A percentile compares a stretch with the other conserved stretches of the same genome.
phyloP scores from a whole-genome alignment of 2,888 invertebrate species.

The Cantharis lateralis region DNA sequence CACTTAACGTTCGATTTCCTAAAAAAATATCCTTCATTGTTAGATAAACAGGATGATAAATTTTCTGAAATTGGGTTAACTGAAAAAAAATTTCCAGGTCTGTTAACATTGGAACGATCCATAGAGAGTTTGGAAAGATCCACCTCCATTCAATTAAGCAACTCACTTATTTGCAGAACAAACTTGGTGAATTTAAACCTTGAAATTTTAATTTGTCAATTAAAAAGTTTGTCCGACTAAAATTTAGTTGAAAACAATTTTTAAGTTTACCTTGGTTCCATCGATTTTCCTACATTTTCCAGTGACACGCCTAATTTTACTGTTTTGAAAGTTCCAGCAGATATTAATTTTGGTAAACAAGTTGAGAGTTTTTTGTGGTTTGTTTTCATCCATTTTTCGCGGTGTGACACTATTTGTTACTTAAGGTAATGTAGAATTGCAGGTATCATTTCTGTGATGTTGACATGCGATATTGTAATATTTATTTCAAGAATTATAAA shows the following conservation, averaged over 20 bases:
- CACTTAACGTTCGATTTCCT: neutral
- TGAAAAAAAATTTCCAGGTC: neutral
- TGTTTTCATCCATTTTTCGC: neutral
- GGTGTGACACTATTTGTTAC: neutral
- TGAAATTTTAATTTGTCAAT: neutral
- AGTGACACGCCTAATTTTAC: neutral
- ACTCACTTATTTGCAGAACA: neutral
- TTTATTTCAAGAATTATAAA: constrained; percentile 1
- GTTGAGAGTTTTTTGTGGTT: neutral
- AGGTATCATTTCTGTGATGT: neutral
- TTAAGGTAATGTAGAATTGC: neutral
- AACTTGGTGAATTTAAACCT: neutral
- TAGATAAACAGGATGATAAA: neutral
- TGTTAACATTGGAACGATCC: neutral
- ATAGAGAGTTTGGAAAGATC: neutral
- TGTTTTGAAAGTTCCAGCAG: neutral
- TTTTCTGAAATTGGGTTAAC: neutral
- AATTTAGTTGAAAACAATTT: neutral
- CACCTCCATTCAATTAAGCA: neutral
- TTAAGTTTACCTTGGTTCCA: neutral
- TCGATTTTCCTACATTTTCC: neutral
- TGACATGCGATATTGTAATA: constrained; percentile 2
- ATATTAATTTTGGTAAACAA: neutral
- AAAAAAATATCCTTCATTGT: neutral
- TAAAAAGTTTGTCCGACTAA: neutral